Evolutionary conservation across 2,888 invertebrate species (phyloP).

Genomic region (Temnothorax ravouxi): DNA sequence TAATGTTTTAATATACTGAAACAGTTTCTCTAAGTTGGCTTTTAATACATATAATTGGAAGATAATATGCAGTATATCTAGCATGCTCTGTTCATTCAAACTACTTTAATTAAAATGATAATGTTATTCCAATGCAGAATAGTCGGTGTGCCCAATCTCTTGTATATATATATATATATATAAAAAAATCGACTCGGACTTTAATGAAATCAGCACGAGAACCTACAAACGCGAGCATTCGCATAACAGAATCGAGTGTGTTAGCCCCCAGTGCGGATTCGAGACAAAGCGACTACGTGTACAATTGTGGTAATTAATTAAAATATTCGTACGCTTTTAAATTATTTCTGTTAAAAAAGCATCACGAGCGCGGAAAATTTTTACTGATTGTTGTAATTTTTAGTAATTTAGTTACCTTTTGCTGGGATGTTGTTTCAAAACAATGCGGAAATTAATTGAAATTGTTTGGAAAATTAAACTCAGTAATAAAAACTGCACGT

Average conservation of each 20-base stretch:
- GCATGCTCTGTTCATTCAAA: slow-evolving; percentile 13
- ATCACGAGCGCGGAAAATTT: not conserved
- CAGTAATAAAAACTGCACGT: not conserved
- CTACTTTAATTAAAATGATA: slow-evolving; percentile 46
- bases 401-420: slow-evolving; percentile 12
- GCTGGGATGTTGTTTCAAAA: not conserved
- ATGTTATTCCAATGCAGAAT: slow-evolving; percentile 40
- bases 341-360: slow-evolving; percentile 13
- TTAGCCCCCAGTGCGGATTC: slow-evolving; percentile 8
- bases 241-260: slow-evolving; percentile 38
- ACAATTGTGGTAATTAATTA: not conserved
- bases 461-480: not conserved
- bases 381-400: slow-evolving; percentile 13
- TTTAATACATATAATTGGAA: slow-evolving; percentile 19
- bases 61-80: slow-evolving; percentile 12
- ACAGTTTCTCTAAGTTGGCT: not conserved
- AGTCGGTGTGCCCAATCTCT: slow-evolving; percentile 17
- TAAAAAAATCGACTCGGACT: not conserved
- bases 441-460: slow-evolving; percentile 4
- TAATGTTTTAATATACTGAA: not conserved
- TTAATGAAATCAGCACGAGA: slow-evolving; percentile 43
- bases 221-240: slow-evolving; percentile 12
- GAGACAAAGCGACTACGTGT: not conserved
- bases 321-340: not conserved
- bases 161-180: too few relatives aligned